phyloP scores from a whole-genome alignment of 2,113 vertebrate species.

The Marcusenius ussheri region DNA sequence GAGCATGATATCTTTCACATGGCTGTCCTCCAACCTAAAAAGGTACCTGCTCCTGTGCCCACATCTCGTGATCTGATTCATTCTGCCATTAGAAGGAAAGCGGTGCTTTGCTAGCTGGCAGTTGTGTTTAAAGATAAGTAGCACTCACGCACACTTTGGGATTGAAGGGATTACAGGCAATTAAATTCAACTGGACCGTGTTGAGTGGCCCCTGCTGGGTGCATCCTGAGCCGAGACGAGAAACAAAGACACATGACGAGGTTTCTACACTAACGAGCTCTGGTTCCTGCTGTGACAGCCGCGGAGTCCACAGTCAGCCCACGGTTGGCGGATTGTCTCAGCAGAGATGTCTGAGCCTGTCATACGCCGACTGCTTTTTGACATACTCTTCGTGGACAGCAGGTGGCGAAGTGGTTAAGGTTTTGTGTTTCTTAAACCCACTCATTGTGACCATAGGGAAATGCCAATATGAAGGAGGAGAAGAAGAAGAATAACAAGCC shows the following conservation, averaged over 20 bases:
- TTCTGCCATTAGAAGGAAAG: slow-evolving; percentile 1
- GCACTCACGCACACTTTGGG: slow-evolving; percentile 2
- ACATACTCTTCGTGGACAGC: not conserved
- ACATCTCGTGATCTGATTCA: not conserved
- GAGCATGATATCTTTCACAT: not conserved
- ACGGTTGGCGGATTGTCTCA: not conserved
- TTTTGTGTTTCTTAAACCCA: not conserved
- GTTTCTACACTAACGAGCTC: not conserved
- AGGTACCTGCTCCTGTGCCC: not conserved
- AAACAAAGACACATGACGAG: not conserved
- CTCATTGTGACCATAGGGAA: not conserved
- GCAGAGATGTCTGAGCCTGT: not conserved
- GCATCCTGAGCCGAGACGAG: not conserved
- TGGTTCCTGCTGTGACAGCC: not conserved
- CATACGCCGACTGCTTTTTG: not conserved
- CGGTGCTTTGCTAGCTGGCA: not conserved
- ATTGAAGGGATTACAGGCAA: slow-evolving; percentile 11
- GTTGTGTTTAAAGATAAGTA: slow-evolving; percentile 11
- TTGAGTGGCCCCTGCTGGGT: slow-evolving; percentile 7
- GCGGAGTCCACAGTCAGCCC: not conserved
- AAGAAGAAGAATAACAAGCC: not conserved
- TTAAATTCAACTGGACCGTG: not conserved
- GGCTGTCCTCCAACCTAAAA: not conserved
- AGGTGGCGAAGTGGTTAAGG: not conserved
- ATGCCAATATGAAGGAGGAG: not conserved